Evolutionary conservation across 2,888 invertebrate species (phyloP), one percentile per base, ranked within the genome.

Genomic region (Dynastes maya): DNA sequence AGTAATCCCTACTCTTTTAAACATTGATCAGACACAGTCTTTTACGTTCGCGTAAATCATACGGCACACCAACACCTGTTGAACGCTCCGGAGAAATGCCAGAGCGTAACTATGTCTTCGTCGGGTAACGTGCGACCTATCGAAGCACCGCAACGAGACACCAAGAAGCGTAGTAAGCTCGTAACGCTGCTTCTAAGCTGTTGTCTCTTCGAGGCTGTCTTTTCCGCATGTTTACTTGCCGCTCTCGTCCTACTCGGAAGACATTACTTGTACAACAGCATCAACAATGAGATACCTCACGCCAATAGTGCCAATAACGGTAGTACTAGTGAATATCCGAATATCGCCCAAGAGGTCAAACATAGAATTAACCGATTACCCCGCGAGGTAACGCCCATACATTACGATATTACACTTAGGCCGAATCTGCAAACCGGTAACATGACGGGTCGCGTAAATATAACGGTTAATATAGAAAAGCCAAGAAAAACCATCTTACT

Each of bases 361-460:
- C 58, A 22, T 13, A 40, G 40, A 11, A 40, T 80, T 8, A 90
- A 89, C 81, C 91, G 94, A 61, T 88, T 95, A 70, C 92, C 94
- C 0, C 87, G 88, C 8, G 90, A 91, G 68, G 89, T 93, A 0
- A 87, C 88, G 16, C 94, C 95, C 0, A 80, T 90, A 2, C 91
- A 91, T 78, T 95, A 95, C 84, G 91, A 93, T 76, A 86, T 95
- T 4, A 90, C 89, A 16, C 87, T 95, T 75, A 89, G 91, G 77
- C 94, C 95, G 0, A 90, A 94, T 85, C 89, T 95, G 70, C 87
- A 89, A 13, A 88, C 88, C n/a, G 92, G 92, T 51, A 89, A 88
- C 0, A 94, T 92, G 84, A 85, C 86, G 11, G 94, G 94, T 13
- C 89, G 89, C 67, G 91, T 92, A 0, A 90, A 89, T 58, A 91